Percentiles rank a stretch among this genome's conserved stretches.
Evolutionary conservation across 2,888 invertebrate species (phyloP).

Genomic region (Thymelicus acteon): DNA sequence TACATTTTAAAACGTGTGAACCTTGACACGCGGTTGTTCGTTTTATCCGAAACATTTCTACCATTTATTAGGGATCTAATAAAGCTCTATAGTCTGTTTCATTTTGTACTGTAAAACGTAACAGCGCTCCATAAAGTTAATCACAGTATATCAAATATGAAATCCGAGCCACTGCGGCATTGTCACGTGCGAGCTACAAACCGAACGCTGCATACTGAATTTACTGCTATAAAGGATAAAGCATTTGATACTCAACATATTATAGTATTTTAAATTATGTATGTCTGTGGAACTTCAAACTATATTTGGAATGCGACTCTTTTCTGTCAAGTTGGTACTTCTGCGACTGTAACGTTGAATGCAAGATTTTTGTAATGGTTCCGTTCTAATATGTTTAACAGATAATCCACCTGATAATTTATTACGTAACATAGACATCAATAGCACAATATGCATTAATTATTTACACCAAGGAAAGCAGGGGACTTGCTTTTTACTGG

Average conservation of each 20-base stretch:
- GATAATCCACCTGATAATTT: too few species aligned
- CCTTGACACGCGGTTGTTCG: background rate
- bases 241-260: slow-evolving; percentile 9
- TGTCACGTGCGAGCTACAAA: slow-evolving; percentile 57
- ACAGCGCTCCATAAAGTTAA: slow-evolving; percentile 52
- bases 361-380: too few species aligned
- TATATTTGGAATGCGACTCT: background rate
- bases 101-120: slow-evolving; percentile 51
- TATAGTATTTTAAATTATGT: slow-evolving; percentile 5
- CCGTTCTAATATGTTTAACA: too few species aligned
- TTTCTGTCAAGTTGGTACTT: background rate
- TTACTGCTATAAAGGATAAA: slow-evolving; percentile 17
- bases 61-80: slow-evolving; percentile 18
- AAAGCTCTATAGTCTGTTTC: slow-evolving; percentile 32
- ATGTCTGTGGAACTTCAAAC: background rate
- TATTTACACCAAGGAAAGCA: too few species aligned
- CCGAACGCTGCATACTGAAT: slow-evolving; percentile 47
- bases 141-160: slow-evolving; percentile 55
- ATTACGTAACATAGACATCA: too few species aligned
- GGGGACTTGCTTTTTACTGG: too few species aligned
- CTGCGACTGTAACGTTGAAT: background rate
- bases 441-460: too few species aligned
- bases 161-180: slow-evolving; percentile 59
- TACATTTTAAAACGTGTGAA: background rate
- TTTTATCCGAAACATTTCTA: background rate